A percentile compares a stretch with the other conserved stretches of the same genome.
These are phyloP conservation scores for Lycocerus yunnanus DNA, from an alignment of 2,888 invertebrate genomes.

Conservation along the genomic window DNA sequence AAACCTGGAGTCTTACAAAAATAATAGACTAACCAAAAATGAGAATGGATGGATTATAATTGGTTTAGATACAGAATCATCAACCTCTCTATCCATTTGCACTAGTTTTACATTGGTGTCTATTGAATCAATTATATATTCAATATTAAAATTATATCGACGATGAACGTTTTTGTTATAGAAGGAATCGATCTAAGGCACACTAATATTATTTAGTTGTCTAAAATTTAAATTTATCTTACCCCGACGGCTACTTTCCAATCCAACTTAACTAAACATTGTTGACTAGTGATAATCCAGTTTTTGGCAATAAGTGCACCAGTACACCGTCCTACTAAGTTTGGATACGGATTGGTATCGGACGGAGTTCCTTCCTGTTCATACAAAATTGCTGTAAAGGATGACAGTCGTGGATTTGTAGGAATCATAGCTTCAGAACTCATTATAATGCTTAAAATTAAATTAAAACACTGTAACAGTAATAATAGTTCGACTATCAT, in stretches of 20 bases:
- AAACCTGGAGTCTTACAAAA: not conserved
- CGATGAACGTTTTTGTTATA: not conserved
- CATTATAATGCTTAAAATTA: not conserved
- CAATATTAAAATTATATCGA: not conserved
- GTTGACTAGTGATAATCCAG: not conserved
- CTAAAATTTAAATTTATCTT: not conserved
- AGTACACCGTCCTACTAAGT: not conserved
- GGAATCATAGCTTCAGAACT: not conserved
- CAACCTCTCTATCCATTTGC: not conserved
- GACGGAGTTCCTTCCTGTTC: not conserved
- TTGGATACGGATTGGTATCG: not conserved
- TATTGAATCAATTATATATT: not conserved
- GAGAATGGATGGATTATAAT: not conserved
- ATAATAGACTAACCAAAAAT: too few species aligned
- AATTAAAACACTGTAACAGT: not conserved
- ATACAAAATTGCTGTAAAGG: not conserved
- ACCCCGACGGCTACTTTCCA: not conserved
- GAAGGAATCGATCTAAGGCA: not conserved
- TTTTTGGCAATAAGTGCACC: not conserved
- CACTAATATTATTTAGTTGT: not conserved
- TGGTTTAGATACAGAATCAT: not conserved
- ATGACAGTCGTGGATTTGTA: fast-evolving
- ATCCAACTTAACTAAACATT: not conserved
- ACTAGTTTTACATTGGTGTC: not conserved
- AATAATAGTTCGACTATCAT: not conserved